Evolutionary conservation across 2,797 vertebrate species (phyloP).

Genomic region (Hirundo rustica): DNA sequence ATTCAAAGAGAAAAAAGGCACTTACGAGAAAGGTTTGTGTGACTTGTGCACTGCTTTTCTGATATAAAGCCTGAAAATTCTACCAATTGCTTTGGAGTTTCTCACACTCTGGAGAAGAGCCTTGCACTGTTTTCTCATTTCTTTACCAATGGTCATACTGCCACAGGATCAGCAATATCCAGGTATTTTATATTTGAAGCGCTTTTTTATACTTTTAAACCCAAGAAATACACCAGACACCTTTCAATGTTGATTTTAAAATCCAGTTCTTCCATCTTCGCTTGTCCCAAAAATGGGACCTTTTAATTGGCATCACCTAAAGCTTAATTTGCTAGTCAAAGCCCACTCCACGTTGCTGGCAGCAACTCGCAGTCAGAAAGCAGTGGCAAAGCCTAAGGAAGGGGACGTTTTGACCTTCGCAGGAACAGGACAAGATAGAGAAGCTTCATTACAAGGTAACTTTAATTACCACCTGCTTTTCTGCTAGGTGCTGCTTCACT

Average conservation of each 20-base stretch:
- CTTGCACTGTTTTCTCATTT: neutral
- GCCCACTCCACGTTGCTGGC: neutral
- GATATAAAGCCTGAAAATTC: neutral
- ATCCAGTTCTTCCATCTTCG: neutral
- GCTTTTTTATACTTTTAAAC: neutral
- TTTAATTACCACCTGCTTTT: neutral
- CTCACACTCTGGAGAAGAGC: neutral
- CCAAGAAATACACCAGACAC: rapidly evolving
- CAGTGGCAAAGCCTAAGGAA: rapidly evolving
- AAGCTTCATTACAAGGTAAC: neutral
- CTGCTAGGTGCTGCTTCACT: neutral
- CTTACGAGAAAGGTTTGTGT: neutral
- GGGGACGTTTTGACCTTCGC: too few relatives aligned
- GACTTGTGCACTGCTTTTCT: neutral
- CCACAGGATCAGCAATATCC: neutral
- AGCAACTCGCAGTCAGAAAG: neutral
- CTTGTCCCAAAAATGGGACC: neutral
- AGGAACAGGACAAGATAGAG: rapidly evolving
- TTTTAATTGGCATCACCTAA: neutral
- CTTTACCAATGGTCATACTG: neutral
- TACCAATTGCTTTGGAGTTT: neutral
- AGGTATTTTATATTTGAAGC: neutral
- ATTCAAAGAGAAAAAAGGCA: neutral
- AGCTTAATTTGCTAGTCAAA: neutral
- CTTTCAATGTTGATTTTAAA: neutral